phyloP scores from a whole-genome alignment of 1,140 invertebrate genomes.

The Drosophila miranda region DNA sequence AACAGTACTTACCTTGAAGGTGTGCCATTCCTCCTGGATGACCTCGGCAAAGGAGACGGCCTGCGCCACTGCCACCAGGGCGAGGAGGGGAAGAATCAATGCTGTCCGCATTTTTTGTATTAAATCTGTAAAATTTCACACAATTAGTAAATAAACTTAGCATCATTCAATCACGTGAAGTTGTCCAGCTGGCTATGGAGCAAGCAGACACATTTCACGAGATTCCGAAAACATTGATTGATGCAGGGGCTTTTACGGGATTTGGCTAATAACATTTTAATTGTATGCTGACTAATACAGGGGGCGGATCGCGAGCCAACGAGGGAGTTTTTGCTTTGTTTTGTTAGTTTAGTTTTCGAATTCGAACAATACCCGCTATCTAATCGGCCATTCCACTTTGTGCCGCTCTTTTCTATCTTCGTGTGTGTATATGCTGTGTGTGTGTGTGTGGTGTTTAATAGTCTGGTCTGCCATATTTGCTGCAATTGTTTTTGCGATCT shows the following conservation, averaged over 20 bases:
- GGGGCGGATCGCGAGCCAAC: slow-evolving; percentile 8
- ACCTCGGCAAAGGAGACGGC: slow-evolving; percentile 88
- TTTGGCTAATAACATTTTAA: not conserved
- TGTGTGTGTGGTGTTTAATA: slow-evolving; percentile 9
- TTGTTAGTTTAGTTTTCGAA: slow-evolving; percentile 21
- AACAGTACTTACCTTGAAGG: slow-evolving; percentile 87
- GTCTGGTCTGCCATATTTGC: slow-evolving; percentile 30
- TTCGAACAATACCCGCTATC: slow-evolving; percentile 57
- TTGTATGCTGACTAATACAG: not conserved
- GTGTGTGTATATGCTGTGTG: too few species aligned
- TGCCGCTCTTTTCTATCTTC: too few species aligned
- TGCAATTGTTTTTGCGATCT: slow-evolving; percentile 11
- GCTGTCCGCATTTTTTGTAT: slow-evolving; percentile 83
- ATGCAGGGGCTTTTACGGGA: not conserved
- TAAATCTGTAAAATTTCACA: slow-evolving; percentile 20
- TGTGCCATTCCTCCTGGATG: slow-evolving; percentile 88
- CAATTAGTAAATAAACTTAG: not conserved
- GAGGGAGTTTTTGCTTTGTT: slow-evolving; percentile 1
- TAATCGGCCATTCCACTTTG: slow-evolving; percentile 64
- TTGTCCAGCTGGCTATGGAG: slow-evolving; percentile 5
- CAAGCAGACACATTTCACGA: not conserved
- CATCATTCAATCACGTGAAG: slow-evolving; percentile 26
- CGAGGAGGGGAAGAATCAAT: slow-evolving; percentile 81
- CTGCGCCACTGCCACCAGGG: slow-evolving; percentile 82
- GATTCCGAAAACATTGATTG: not conserved